phyloP scores from a whole-genome alignment of 2,797 vertebrate genomes.

The Notolabrus celidotus region DNA sequence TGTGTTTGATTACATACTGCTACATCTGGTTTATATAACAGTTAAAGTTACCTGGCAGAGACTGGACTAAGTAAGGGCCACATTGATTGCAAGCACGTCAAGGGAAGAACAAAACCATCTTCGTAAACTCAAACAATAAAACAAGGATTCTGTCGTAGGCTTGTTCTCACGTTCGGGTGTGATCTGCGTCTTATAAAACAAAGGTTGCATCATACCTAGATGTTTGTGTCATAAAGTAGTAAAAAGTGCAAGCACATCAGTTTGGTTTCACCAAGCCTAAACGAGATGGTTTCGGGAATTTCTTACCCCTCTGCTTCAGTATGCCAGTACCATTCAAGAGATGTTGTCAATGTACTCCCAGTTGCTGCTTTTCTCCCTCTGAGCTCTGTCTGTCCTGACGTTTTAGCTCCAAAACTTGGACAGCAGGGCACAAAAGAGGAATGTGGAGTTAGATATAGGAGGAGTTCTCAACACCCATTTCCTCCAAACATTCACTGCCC shows the following conservation, averaged over 20 bases:
- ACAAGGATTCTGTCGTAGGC: background rate
- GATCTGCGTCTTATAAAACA: constrained; percentile 2
- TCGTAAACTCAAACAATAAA: background rate
- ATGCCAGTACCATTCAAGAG: constrained; percentile 9
- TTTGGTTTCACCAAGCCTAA: constrained; percentile 5
- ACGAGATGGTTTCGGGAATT: constrained; percentile 5
- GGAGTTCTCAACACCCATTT: constrained; percentile 81
- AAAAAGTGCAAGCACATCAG: background rate
- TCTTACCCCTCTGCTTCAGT: constrained; percentile 57
- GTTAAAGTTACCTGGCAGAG: constrained; percentile 15
- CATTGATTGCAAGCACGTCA: background rate
- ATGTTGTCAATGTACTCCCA: constrained; percentile 4
- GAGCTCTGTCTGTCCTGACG: constrained; percentile 20
- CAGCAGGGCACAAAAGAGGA: constrained; percentile 61
- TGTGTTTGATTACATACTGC: constrained; percentile 43
- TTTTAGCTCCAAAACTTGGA: constrained; percentile 48
- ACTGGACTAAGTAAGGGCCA: background rate
- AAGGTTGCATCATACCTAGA: background rate
- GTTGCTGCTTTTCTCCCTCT: constrained; percentile 37
- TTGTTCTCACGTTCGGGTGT: constrained; percentile 18
- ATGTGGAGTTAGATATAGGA: constrained; percentile 79
- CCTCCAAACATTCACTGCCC: constrained; percentile 71
- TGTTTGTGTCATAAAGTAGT: background rate
- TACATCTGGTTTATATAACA: constrained; percentile 43
- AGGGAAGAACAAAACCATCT: background rate